A percentile compares a stretch with the other conserved stretches of the same genome.
Conservation (phyloP, 2,888 invertebrate species). For the Chrysina gloriosa region DNA sequence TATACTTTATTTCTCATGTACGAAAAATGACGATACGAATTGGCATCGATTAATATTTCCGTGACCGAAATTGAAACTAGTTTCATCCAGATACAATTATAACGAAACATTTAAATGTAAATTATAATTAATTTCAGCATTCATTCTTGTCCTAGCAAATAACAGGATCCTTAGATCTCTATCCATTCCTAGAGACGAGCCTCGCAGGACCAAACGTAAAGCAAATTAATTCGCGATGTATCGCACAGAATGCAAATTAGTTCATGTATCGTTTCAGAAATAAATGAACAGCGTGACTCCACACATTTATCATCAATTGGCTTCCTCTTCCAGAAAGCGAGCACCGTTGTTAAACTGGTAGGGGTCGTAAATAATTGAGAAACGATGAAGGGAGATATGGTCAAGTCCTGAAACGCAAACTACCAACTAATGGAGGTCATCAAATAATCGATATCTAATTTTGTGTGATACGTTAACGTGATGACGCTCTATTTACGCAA, state of each 20-base stretch:
- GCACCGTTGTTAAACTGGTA: neutral
- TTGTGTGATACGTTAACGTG: slow-evolving; percentile 16
- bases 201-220: neutral
- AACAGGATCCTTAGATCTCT: too few species aligned
- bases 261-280: slow-evolving; percentile 1
- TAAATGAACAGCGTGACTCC: neutral
- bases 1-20: too few species aligned
- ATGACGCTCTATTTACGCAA: neutral
- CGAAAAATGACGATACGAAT: too few species aligned
- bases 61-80: too few species aligned
- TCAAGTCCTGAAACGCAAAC: slow-evolving; percentile 16
- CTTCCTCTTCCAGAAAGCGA: neutral
- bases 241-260: neutral
- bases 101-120: too few species aligned
- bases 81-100: too few species aligned
- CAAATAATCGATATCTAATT: slow-evolving; percentile 32
- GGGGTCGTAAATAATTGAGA: neutral
- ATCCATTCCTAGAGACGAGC: too few species aligned
- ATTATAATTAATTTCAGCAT: too few species aligned
- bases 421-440: slow-evolving; percentile 23
- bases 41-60: too few species aligned
- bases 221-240: neutral
- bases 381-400: slow-evolving; percentile 1
- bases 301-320: neutral
- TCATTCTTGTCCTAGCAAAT: too few species aligned